These are phyloP conservation scores for Druon quercuslanigerum DNA, from an alignment of 1,140 invertebrate species.

Conservation along the genomic window DNA sequence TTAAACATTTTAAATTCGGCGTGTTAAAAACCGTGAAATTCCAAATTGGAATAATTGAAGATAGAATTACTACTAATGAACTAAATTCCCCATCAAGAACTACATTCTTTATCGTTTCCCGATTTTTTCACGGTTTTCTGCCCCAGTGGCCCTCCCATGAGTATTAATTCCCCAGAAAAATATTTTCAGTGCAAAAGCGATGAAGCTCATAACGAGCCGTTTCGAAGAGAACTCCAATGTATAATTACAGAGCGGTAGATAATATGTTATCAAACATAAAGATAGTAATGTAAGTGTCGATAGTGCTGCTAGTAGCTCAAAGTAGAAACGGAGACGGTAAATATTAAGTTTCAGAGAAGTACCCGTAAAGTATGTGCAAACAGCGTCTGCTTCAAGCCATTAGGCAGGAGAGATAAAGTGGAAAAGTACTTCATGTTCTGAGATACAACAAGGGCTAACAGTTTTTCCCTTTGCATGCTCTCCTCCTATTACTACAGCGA, in stretches of 20 bases:
- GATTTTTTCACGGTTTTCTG: no score
- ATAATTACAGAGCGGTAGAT: neutral
- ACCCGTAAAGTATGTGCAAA: conserved; percentile 14
- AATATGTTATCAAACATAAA: neutral
- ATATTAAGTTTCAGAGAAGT: conserved; percentile 30
- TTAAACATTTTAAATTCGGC: no score
- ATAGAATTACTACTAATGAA: no score
- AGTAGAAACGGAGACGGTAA: conserved; percentile 12
- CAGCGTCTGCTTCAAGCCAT: conserved; percentile 13
- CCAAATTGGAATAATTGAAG: no score
- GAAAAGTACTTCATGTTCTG: conserved; percentile 22
- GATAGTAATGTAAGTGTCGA: neutral
- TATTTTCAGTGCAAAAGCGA: no score
- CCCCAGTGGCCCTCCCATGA: no score
- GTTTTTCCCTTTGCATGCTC: conserved; percentile 26
- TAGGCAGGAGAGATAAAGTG: conserved; percentile 26
- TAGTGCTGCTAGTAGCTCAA: conserved; percentile 1
- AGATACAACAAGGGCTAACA: conserved; percentile 24
- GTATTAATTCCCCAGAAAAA: no score
- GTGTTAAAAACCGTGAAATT: no score
- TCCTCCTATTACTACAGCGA: conserved; percentile 4
- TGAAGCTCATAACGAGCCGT: no score
- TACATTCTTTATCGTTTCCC: no score
- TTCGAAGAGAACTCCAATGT: no score
- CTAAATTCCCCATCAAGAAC: no score